Base-by-base conservation (phyloP, 2,888 invertebrate species). In the Clepsis dumicolana region DNA sequence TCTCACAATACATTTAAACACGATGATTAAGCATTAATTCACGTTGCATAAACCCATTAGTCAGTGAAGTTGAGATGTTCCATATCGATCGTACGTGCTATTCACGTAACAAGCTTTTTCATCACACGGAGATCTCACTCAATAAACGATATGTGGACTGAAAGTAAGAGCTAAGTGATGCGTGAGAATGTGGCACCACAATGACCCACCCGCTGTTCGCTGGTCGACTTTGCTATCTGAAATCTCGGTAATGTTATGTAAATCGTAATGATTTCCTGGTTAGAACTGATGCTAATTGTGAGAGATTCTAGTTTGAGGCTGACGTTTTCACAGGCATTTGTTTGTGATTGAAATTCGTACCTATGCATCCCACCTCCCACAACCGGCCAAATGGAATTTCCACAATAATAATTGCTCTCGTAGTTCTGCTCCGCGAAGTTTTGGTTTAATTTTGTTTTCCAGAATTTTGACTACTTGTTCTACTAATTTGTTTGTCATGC, bases 71-170 rank as follows among this genome's bases (percentile, higher is more conserved):
- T n/a, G 8, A 54, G 64, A 70, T 70, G 70, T 52, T 57, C 62
- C 61, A 66, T 66, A 77, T 75, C 72, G 77, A 82, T 79, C 76
- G 78, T 71, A 76, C 80, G 75, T 80, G 77, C 77, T 77, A 76
- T 82, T 77, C 74, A 72, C 64, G 71, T 83, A 84, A 85, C 77
- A 78, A 84, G 82, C 79, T 85, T 83, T 83, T 84, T 83, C 65
- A 72, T 77, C 75, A 54, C 77, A 73, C 77, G 74, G 69, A 63
- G 68, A 70, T 56, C 54, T 65, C 60, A 48, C 59, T 71, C 27
- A 70, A 70, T 62, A 64, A 61, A 59, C 63, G 68, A 59, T 63
- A 57, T 35, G 56, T 56, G 59, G 48, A 61, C 64, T 59, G 60
- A 69, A 69, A 69, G 69, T 69, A 69, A 69, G 65, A 69, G 69